Evolutionary conservation across 1,140 invertebrate species (phyloP), one percentile per base, ranked within the genome.

Genomic region (Rhagoletis pomonella): DNA sequence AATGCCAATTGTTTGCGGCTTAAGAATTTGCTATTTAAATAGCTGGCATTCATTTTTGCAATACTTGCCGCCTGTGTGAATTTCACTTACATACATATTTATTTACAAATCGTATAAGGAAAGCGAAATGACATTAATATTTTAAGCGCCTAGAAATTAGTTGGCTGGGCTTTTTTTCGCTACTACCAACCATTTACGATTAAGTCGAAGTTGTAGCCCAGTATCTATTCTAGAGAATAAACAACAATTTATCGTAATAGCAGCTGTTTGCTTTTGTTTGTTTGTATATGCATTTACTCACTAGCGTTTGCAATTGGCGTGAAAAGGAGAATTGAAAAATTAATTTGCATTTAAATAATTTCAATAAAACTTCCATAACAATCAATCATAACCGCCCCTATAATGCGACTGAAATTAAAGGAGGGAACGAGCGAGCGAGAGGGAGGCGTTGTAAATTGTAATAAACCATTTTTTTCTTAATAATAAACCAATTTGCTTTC

Each of bases 271-370:
- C 19, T 47, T 44, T 55, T 77, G 14, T 39, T 81, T 81, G 7
- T 58, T 3, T 81, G 50, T 55, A 47, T 81, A 10, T 73, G 39
- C 14, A 14, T 44, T 12, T 42, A 44, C 69, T 47, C 73, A 44
- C 39, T 3, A 73, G 67, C 39, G 2, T 10, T 7, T 47, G 12
- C 44, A 47, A n/a, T 73, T 44, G 42, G 10, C 42, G 19, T 47
- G 69, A 50, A 73, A 6, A 73, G 47, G 3, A 55, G 55, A 14
- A 19, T 81, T 81, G 44, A n/a, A 58, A 47, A 55, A 81, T 58
- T n/a, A 19, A 81, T 81, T 81, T 55, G 73, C 73, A 81, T 81
- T 9, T 19, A 55, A 81, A 81, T 81, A 81, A 81, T 81, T 81
- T 81, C 17, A 81, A 81, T 50, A 81, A 81, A 58, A 81, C 73